Evolutionary conservation across 2,888 invertebrate species (phyloP), one percentile per base, ranked within the genome.

Genomic region (Pristionchus exspectatus): DNA sequence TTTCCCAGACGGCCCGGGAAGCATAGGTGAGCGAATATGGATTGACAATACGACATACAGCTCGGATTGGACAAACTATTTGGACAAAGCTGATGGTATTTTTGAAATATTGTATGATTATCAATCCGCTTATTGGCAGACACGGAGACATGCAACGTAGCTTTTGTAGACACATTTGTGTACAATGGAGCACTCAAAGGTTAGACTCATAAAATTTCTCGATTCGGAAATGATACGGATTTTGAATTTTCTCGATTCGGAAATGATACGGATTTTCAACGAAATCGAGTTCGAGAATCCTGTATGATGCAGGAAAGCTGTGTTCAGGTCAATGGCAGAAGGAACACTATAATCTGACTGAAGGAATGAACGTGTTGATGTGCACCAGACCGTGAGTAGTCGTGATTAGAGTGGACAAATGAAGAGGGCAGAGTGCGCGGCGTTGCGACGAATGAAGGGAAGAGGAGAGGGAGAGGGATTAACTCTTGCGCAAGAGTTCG

Each of bases 321-420:
- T n/a, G n/a, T n/a, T 3, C 44, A 77, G 84, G 84, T 56, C 12
- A 85, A 85, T 85, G 84, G 84, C 84, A 85, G 59, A 85, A 38
- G 38, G 18, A 59, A 21, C 14, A 21, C 9, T 56, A 24, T 24
- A 21, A 30, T 12, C 9, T 56, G 1, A 21, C 56, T 0, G 56
- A 24, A 7, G 27, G 27, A 30, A 4, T 85, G 4, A 18, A n/a
- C 7, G 14, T n/a, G 16, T 1, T 85, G 30, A 59, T 85, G 84
- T 85, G 84, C 24, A 14, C 56, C 2, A 85, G 59, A 59, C 30
- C 33, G 84, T 85, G 33, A 85, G 84, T 33, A 16, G n/a, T n/a
- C 16, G 7, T 12, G 18, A n/a, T n/a, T n/a, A n/a, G n/a, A n/a
- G n/a, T n/a, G n/a, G n/a, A n/a, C n/a, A n/a, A n/a, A n/a, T n/a